A percentile compares a stretch with the other conserved stretches of the same genome.
phyloP scores from a whole-genome alignment of 1,140 invertebrate genomes.

The Dysdera silvatica region DNA sequence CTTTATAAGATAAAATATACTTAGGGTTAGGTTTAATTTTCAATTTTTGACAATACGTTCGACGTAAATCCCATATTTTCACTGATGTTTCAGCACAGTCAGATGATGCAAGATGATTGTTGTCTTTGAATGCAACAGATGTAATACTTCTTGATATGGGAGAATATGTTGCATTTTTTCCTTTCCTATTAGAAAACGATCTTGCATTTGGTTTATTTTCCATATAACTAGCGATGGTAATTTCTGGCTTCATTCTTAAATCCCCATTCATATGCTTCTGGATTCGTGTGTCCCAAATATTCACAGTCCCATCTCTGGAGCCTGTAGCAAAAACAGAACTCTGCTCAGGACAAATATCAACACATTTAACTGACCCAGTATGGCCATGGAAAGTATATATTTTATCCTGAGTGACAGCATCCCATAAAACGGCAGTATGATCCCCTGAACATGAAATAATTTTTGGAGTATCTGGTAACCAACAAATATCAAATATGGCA shows the following conservation, averaged over 20 bases:
- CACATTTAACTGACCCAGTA: constrained; percentile 67
- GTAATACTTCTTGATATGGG: constrained; percentile 56
- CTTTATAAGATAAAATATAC: constrained; percentile 61
- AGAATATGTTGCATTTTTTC: not conserved
- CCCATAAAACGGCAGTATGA: constrained; percentile 67
- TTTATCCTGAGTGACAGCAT: constrained; percentile 45
- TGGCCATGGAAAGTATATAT: constrained; percentile 61
- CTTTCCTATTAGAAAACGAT: too few species aligned
- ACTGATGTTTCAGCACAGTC: constrained; percentile 79
- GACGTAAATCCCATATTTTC: constrained; percentile 78
- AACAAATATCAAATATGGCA: constrained; percentile 79
- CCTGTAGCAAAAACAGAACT: constrained; percentile 73
- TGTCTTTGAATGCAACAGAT: constrained; percentile 67
- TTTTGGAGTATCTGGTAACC: constrained; percentile 64
- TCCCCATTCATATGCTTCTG: too few species aligned
- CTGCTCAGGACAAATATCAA: constrained; percentile 57
- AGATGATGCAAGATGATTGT: constrained; percentile 65
- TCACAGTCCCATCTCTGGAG: constrained; percentile 70
- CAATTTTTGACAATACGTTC: constrained; percentile 57
- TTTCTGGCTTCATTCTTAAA: too few species aligned
- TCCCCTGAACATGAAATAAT: constrained; percentile 77
- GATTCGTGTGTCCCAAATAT: constrained; percentile 68
- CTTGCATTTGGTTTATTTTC: too few species aligned
- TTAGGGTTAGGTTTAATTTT: constrained; percentile 61
- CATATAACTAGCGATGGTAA: too few species aligned